These are phyloP conservation scores for Hydrolagus affinis DNA, from an alignment of 2,113 vertebrate genomes.

Conservation along the genomic window DNA sequence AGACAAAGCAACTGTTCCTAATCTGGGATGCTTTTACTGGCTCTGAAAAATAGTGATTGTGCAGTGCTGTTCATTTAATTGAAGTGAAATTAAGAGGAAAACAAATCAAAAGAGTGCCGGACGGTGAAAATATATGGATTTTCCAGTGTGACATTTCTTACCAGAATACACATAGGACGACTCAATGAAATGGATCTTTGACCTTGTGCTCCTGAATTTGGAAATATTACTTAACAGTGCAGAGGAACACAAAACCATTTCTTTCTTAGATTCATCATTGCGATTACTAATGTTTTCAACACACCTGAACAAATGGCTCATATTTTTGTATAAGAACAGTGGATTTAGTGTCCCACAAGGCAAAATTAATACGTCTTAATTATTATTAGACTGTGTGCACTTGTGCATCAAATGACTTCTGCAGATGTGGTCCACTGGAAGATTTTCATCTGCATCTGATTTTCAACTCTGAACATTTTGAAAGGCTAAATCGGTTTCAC, in stretches of 20 bases:
- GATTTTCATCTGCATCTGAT: neutral
- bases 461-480: neutral
- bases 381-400: neutral
- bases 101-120: neutral
- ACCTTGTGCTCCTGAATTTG: neutral
- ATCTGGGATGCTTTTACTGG: neutral
- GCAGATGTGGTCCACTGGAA: neutral
- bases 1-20: neutral
- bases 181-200: neutral
- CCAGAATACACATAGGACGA: neutral
- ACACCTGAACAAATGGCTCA: neutral
- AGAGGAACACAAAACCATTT: neutral
- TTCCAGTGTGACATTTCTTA: neutral
- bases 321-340: conserved; percentile 17
- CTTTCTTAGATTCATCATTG: neutral
- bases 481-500: neutral
- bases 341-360: neutral
- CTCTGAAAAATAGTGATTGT: neutral
- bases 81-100: neutral
- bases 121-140: neutral
- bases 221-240: neutral
- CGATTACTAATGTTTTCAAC: neutral
- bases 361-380: neutral
- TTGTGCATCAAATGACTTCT: no score
- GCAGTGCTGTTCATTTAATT: neutral